phyloP scores from a whole-genome alignment of 1,140 invertebrate species.

The Calycopis cecrops region DNA sequence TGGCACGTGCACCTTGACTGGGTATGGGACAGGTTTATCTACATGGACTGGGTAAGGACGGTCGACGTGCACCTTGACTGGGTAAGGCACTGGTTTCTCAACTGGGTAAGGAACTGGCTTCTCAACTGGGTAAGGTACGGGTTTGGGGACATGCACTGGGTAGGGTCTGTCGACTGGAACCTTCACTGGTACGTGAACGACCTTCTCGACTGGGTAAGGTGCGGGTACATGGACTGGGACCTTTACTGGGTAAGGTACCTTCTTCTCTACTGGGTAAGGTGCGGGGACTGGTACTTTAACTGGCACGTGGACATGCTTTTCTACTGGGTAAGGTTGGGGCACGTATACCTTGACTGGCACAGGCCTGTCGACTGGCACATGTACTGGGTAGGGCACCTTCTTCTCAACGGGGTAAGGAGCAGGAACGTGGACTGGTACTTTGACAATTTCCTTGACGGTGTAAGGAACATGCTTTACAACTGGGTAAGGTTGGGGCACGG shows the following conservation, averaged over 20 bases:
- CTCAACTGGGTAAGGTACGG: constrained; percentile 78
- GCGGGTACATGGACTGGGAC: constrained; percentile 79
- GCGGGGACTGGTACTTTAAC: constrained; percentile 76
- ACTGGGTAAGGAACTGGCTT: constrained; percentile 82
- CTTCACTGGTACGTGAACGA: constrained; percentile 80
- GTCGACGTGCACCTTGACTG: constrained; percentile 78
- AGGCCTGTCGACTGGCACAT: constrained; percentile 81
- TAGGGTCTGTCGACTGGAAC: constrained; percentile 84
- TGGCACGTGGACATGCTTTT: constrained; percentile 71
- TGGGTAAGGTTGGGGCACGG: constrained; percentile 79
- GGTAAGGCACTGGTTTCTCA: constrained; percentile 79
- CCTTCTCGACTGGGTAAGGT: constrained; percentile 80
- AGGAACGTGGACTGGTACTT: constrained; percentile 80
- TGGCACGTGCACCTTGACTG: constrained; percentile 74
- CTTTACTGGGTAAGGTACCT: constrained; percentile 78
- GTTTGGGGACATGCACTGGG: constrained; percentile 83
- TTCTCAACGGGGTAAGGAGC: constrained; percentile 83
- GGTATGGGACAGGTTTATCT: constrained; percentile 74
- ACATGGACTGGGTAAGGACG: constrained; percentile 77
- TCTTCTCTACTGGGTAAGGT: constrained; percentile 78
- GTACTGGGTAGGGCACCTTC: constrained; percentile 80
- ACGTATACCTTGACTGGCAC: constrained; percentile 80
- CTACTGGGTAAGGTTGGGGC: constrained; percentile 80
- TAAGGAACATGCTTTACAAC: constrained; percentile 81
- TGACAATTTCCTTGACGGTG: constrained; percentile 80